A percentile compares a stretch with the other conserved stretches of the same genome.
Conservation (phyloP, 2,888 invertebrate species). For the Auanema freiburgensis region DNA sequence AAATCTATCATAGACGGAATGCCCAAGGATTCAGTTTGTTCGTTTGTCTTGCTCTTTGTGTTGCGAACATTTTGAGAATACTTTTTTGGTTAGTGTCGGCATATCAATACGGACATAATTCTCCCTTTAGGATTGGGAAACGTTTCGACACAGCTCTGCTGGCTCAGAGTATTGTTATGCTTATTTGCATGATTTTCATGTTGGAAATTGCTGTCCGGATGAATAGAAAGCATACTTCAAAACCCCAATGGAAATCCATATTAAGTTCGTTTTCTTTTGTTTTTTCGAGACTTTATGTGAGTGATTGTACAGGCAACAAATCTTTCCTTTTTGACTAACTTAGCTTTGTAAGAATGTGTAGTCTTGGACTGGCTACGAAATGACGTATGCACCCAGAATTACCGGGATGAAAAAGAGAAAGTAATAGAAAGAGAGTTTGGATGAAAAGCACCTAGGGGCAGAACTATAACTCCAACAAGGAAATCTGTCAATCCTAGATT, state of each 20-base stretch:
- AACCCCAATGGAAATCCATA: constrained; percentile 53
- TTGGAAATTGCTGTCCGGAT: constrained; percentile 62
- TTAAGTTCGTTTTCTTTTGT: constrained; percentile 56
- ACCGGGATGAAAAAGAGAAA: too few species aligned
- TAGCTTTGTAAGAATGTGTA: too few species aligned
- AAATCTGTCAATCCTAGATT: constrained; percentile 65
- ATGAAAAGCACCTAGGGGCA: constrained; percentile 62
- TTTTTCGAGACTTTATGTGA: constrained; percentile 11
- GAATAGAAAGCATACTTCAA: constrained; percentile 57
- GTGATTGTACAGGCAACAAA: too few species aligned
- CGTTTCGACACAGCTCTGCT: constrained; percentile 91
- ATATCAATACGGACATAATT: not conserved
- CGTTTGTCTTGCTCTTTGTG: constrained; percentile 89
- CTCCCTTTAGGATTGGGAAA: constrained; percentile 87
- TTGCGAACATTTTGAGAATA: constrained; percentile 94
- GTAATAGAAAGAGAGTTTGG: too few species aligned
- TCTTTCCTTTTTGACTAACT: too few species aligned
- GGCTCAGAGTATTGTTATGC: constrained; percentile 96
- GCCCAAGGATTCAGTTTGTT: constrained; percentile 95
- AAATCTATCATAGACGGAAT: constrained; percentile 82
- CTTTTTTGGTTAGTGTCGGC: constrained; percentile 84
- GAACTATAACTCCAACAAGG: constrained; percentile 63
- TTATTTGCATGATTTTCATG: constrained; percentile 85
- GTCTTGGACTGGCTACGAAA: too few species aligned
- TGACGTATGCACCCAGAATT: too few species aligned